Conservation (phyloP, 2,797 vertebrate genomes). For the Onychomys torridus region DNA sequence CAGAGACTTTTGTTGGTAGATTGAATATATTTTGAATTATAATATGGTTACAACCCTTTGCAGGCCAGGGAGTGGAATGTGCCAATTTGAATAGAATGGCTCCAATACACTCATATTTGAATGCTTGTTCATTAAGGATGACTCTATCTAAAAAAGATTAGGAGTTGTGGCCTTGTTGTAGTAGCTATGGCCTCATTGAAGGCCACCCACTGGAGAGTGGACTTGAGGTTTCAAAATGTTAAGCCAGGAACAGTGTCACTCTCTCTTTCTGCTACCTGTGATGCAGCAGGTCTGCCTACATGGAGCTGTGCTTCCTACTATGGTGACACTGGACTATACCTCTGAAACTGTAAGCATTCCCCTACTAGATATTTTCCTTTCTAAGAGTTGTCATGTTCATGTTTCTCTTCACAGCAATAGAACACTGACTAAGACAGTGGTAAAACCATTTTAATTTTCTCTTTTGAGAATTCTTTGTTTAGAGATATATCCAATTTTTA, state of each 20-base stretch:
- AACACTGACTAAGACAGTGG: neutral
- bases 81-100: neutral
- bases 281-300: fast-evolving
- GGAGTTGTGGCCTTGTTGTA: neutral
- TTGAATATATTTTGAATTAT: neutral
- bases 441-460: neutral
- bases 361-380: neutral
- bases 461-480: neutral
- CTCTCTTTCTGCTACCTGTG: neutral
- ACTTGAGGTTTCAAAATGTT: neutral
- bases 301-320: neutral
- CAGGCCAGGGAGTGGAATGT: neutral
- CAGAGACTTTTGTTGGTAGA: neutral
- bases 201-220: neutral
- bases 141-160: neutral
- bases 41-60: neutral
- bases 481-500: neutral
- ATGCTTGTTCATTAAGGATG: neutral
- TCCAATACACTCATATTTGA: neutral
- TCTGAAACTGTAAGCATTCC: neutral
- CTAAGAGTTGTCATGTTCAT: neutral
- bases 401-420: neutral
- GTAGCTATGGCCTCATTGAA: neutral
- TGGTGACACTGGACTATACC: neutral
- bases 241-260: neutral